A percentile compares a stretch with the other conserved stretches of the same genome.
Conservation (phyloP, 2,113 vertebrate species). For the Prunella fulvescens region DNA sequence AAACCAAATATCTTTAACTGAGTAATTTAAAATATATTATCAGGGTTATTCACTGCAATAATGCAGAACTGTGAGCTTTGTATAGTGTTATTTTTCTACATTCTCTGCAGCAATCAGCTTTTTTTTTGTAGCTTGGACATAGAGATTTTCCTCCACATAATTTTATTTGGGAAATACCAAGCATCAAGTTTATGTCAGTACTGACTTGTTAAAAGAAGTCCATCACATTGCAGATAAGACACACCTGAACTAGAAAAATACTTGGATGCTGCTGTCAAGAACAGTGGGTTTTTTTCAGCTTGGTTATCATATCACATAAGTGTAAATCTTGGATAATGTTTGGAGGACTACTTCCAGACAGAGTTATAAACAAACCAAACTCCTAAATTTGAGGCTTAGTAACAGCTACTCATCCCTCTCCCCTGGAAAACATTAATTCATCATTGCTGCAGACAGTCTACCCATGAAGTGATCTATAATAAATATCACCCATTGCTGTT, state of each 20-base stretch:
- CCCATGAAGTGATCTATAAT: background rate
- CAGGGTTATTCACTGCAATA: background rate
- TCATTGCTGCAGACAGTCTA: background rate
- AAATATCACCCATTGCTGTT: background rate
- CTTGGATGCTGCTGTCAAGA: background rate
- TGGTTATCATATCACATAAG: background rate
- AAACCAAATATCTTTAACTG: background rate
- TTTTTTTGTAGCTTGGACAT: background rate
- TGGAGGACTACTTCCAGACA: background rate
- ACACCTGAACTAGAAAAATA: background rate
- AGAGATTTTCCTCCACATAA: background rate
- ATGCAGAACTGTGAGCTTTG: background rate
- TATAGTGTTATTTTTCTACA: background rate
- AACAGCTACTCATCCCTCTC: background rate
- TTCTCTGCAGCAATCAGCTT: background rate
- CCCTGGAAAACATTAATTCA: background rate
- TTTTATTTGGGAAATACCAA: background rate
- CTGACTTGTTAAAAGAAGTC: background rate
- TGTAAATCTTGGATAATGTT: background rate
- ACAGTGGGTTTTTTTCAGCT: background rate
- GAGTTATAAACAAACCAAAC: background rate
- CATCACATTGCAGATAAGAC: background rate
- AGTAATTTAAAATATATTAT: conserved; percentile 18
- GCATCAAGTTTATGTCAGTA: background rate
- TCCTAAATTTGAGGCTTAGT: background rate